phyloP scores from a whole-genome alignment of 2,888 invertebrate genomes.

The Drosophila anomalata region DNA sequence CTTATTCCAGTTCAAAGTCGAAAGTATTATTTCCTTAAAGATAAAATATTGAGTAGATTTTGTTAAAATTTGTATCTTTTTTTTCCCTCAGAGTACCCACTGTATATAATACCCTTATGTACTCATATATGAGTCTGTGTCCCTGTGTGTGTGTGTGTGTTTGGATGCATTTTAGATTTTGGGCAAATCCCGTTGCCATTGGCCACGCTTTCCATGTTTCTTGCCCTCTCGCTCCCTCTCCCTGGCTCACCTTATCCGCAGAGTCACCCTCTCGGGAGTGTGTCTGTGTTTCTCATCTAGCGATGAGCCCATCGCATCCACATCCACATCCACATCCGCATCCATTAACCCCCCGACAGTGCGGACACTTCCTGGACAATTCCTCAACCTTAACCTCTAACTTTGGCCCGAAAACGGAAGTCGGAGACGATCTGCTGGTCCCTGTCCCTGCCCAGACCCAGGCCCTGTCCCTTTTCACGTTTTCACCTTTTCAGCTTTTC shows the following conservation, averaged over 20 bases:
- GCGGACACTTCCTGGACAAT: conserved; percentile 43
- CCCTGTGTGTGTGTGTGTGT: conserved; percentile 10
- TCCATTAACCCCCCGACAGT: conserved; percentile 34
- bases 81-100: background rate
- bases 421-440: conserved; percentile 54
- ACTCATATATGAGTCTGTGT: background rate
- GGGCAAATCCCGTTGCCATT: conserved; percentile 63
- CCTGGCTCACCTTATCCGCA: background rate
- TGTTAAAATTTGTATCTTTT: background rate
- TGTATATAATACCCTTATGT: conserved; percentile 21
- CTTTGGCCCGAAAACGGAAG: conserved; percentile 65
- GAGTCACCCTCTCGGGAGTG: background rate
- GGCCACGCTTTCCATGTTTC: conserved; percentile 52
- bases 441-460: conserved; percentile 19
- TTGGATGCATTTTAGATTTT: conserved; percentile 49
- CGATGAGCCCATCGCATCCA: conserved; percentile 6
- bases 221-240: conserved; percentile 8
- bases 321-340: background rate
- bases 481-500: conserved; percentile 42
- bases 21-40: background rate
- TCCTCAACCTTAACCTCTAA: conserved; percentile 70
- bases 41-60: background rate
- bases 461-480: conserved; percentile 6
- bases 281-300: conserved; percentile 5
- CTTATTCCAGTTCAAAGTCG: background rate